These are phyloP conservation scores for Dinoponera quadriceps DNA, from an alignment of 1,140 invertebrate species.

Conservation along the genomic window DNA sequence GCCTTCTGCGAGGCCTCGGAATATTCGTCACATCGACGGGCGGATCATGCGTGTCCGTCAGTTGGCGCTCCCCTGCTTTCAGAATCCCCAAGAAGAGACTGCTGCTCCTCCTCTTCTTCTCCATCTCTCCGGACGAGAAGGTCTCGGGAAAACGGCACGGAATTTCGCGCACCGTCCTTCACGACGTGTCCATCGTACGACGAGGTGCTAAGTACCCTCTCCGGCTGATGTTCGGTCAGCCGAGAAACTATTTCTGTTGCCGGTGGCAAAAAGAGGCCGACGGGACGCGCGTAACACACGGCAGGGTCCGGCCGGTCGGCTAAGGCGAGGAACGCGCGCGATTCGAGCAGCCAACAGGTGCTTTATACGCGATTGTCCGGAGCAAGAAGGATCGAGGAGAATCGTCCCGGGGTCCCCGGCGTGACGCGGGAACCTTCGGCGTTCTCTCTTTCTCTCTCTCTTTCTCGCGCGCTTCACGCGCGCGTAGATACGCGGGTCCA, in stretches of 20 bases:
- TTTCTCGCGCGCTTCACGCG: conserved; percentile 45
- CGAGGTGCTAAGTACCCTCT: conserved; percentile 67
- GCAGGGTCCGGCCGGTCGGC: conserved; percentile 49
- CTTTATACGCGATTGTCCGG: conserved; percentile 73
- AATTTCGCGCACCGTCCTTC: conserved; percentile 65
- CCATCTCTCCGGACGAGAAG: not conserved
- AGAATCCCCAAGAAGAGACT: conserved; percentile 11
- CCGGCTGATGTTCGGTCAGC: conserved; percentile 67
- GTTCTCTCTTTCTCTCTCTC: not conserved
- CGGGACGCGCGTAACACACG: conserved; percentile 44
- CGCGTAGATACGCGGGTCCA: conserved; percentile 52
- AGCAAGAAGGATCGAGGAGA: conserved; percentile 72
- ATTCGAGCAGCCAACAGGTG: conserved; percentile 76
- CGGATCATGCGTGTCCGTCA: conserved; percentile 38
- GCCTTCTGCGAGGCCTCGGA: conserved; percentile 40
- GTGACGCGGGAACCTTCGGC: conserved; percentile 60
- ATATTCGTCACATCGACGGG: conserved; percentile 53
- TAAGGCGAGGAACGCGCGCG: conserved; percentile 67
- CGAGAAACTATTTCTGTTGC: conserved; percentile 76
- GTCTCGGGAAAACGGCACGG: conserved; percentile 30
- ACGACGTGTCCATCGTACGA: conserved; percentile 61
- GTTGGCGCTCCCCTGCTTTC: conserved; percentile 6
- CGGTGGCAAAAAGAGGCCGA: conserved; percentile 68
- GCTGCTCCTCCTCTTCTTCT: too few relatives aligned
- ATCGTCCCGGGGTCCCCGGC: conserved; percentile 65